Conservation (phyloP, 2,113 vertebrate genomes). For the Scatophagus argus region DNA sequence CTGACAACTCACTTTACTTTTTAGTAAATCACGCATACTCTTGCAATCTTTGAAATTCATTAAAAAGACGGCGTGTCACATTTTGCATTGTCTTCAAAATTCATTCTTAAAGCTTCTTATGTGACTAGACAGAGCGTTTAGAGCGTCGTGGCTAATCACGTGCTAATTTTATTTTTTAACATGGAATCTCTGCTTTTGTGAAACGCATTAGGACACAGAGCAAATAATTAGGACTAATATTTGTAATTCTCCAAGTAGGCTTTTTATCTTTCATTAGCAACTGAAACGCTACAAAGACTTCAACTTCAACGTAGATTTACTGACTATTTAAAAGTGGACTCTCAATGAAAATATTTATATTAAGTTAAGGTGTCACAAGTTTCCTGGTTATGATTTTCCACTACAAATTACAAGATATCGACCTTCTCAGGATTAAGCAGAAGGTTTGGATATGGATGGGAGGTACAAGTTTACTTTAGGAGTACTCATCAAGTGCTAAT, state of each 20-base stretch:
- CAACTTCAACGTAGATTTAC: slow-evolving; percentile 13
- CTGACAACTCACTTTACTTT: slow-evolving; percentile 27
- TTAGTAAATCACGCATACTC: slow-evolving; percentile 29
- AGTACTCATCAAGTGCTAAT: background rate
- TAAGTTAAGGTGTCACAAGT: background rate
- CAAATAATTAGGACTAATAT: slow-evolving; percentile 61
- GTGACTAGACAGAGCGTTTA: background rate
- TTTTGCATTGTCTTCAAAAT: slow-evolving; percentile 23
- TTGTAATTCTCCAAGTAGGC: slow-evolving; percentile 51
- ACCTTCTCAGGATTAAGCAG: background rate
- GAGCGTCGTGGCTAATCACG: no score
- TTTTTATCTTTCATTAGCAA: slow-evolving; percentile 45
- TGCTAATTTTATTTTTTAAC: no score
- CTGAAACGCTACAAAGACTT: slow-evolving; percentile 34
- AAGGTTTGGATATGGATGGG: background rate
- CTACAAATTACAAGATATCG: background rate
- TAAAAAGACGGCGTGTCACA: slow-evolving; percentile 20
- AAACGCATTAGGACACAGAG: slow-evolving; percentile 44
- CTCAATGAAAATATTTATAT: background rate
- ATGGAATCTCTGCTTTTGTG: slow-evolving; percentile 46
- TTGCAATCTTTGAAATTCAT: slow-evolving; percentile 20
- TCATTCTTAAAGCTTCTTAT: slow-evolving; percentile 1
- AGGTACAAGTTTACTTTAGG: background rate
- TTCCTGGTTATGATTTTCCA: slow-evolving; percentile 4
- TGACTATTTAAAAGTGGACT: background rate